Percentiles rank a stretch among this genome's conserved stretches.
Evolutionary conservation across 92 coral and sea anemone species (phyloP).

Genomic region (Epizoanthus stellaris): DNA sequence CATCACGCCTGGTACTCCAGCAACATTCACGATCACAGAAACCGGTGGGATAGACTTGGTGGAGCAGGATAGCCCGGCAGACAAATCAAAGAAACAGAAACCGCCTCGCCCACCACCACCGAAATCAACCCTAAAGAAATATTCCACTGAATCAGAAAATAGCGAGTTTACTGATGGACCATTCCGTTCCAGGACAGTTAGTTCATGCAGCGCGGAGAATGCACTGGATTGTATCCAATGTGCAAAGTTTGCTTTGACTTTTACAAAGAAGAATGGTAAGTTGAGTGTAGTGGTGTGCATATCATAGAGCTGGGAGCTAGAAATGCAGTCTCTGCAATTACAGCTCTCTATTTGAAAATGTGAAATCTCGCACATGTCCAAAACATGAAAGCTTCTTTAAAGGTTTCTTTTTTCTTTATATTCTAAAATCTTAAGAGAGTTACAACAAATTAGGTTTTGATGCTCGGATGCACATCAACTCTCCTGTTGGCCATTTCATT

Average conservation of each 20-base stretch:
- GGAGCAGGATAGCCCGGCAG: constrained; percentile 48
- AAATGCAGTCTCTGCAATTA: background rate
- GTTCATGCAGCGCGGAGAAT: constrained; percentile 42
- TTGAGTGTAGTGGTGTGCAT: background rate
- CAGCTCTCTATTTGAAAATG: too few species aligned
- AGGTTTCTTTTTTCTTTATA: too few species aligned
- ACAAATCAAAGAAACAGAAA: constrained; percentile 65
- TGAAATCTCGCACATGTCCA: too few species aligned
- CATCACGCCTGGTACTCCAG: constrained; percentile 74
- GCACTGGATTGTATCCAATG: constrained; percentile 89
- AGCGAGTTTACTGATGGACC: constrained; percentile 62
- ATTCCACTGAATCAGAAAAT: constrained; percentile 57
- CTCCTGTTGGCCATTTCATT: too few species aligned
- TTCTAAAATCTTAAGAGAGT: too few species aligned
- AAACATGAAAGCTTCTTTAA: too few species aligned
- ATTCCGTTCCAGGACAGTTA: constrained; percentile 48
- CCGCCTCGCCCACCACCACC: constrained; percentile 85
- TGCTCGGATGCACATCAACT: too few species aligned
- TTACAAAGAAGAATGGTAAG: constrained; percentile 92
- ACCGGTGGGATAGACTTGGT: constrained; percentile 58
- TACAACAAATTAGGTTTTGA: too few species aligned
- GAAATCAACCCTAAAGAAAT: constrained; percentile 52
- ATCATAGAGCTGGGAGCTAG: background rate
- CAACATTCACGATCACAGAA: constrained; percentile 67
- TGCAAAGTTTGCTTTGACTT: constrained; percentile 88